Base-by-base conservation (phyloP, 2,797 vertebrate species). In the Sebastes glaucus region DNA sequence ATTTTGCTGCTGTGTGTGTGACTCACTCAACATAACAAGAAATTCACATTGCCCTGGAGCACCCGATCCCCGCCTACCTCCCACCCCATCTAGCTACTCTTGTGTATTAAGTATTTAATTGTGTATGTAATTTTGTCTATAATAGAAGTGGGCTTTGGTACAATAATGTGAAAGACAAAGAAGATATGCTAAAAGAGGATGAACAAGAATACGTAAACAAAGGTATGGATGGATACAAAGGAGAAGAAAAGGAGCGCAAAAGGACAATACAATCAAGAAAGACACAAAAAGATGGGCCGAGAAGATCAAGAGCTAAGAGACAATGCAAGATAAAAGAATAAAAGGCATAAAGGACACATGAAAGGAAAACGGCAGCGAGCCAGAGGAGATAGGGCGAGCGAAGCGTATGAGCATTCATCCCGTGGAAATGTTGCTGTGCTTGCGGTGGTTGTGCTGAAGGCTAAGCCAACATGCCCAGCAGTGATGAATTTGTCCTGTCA, bases 401-500 rank as follows among this genome's bases (percentile, higher is more conserved):
- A 69, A 61, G 74, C 42, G 20, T 18, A 20, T 9, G 73, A 77
- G 81, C 78, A 82, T 75, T 71, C 70, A 78, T 89, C 70, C 81
- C 11, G 7, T 32, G 73, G 76, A 84, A 60, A 86, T 83, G 89
- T 84, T 84, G 83, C 85, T 77, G 77, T 18, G 86, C 83, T 87
- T 16, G 84, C n/a, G 77, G 61, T 83, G 87, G 79, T 61, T 49
- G 67, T 61, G 84, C 89, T 89, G 82, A 85, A 80, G 87, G 90
- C 91, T 69, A 78, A 84, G 87, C 86, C 88, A 82, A 83, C 91
- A 67, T 80, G 83, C 53, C 77, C 90, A 74, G 82, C 77, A 68
- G 91, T 94, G 93, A 93, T 92, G 86, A 90, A 92, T 93, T 73
- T 87, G 73, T 67, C 74, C 86, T 89, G 91, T 92, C 93, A 90